These are phyloP conservation scores for Schizotus pectinicornis DNA, from an alignment of 2,888 invertebrate genomes.

Conservation along the genomic window DNA sequence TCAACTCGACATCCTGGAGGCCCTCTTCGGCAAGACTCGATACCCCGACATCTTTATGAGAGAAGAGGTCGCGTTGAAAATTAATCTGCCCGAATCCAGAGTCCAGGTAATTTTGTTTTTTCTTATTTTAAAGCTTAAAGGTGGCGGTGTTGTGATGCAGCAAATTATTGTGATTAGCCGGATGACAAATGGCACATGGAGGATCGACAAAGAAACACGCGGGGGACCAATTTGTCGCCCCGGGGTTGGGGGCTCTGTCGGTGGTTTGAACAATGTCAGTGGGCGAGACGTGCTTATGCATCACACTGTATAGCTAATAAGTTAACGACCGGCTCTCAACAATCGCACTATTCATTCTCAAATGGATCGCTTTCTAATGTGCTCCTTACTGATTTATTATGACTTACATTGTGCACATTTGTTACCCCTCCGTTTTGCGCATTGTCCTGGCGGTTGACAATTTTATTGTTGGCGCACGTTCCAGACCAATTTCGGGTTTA, in stretches of 20 bases:
- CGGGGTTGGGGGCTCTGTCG: conserved; percentile 29
- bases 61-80: conserved; percentile 97
- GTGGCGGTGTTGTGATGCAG: conserved; percentile 2
- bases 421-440: conserved; percentile 34
- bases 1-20: conserved; percentile 93
- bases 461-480: conserved; percentile 55
- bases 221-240: conserved; percentile 42
- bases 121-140: not conserved
- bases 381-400: conserved; percentile 54
- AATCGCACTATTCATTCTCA: conserved; percentile 37
- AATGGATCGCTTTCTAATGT: conserved; percentile 53
- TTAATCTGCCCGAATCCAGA: conserved; percentile 95
- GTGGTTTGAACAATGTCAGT: conserved; percentile 47
- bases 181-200: conserved; percentile 15
- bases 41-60: conserved; percentile 99
- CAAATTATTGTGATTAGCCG: conserved; percentile 21
- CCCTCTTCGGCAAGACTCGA: conserved; percentile 92
- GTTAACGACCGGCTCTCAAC: conserved; percentile 44
- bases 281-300: conserved; percentile 53
- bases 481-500: conserved; percentile 14
- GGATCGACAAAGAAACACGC: conserved; percentile 31
- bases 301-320: conserved; percentile 51
- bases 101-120: conserved; percentile 79
- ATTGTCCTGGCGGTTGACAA: conserved; percentile 31
- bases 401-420: conserved; percentile 46